A percentile compares a stretch with the other conserved stretches of the same genome.
Conservation (phyloP, 2,888 invertebrate genomes). For the Atethmia centrago region DNA sequence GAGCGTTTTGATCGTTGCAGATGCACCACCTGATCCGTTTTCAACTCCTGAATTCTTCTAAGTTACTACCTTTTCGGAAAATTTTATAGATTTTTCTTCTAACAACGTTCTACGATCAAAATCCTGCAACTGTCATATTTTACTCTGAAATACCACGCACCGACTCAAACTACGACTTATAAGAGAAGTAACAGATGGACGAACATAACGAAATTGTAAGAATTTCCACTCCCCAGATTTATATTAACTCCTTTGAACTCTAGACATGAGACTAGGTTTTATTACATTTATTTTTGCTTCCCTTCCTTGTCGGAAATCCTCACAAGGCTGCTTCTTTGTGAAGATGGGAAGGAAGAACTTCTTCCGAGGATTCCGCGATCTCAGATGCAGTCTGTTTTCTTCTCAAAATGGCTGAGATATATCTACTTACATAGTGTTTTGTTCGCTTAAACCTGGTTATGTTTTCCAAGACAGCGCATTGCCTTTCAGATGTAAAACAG, state of each 20-base stretch:
- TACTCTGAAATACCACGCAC: constrained; percentile 41
- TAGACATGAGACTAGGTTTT: constrained; percentile 56
- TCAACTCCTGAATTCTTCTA: background rate
- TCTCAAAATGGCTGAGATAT: background rate
- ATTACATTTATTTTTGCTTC: constrained; percentile 43
- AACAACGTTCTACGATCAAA: constrained; percentile 2
- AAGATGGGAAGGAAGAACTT: constrained; percentile 7
- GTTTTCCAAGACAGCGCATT: constrained; percentile 12
- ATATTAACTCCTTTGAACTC: constrained; percentile 61
- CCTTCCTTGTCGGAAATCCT: constrained; percentile 17
- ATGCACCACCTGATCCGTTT: background rate
- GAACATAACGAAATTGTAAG: constrained; percentile 59
- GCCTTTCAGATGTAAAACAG: constrained; percentile 35
- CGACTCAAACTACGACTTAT: constrained; percentile 38
- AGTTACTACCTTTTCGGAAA: background rate
- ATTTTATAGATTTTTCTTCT: background rate
- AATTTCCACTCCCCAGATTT: constrained; percentile 49
- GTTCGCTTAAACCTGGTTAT: background rate
- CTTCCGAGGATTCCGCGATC: constrained; percentile 22
- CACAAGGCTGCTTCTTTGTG: background rate
- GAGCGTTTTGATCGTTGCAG: too few species aligned
- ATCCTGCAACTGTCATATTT: constrained; percentile 23
- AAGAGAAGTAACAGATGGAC: constrained; percentile 55
- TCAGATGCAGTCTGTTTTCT: constrained; percentile 16
- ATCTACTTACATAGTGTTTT: background rate